phyloP scores from a whole-genome alignment of 1,140 invertebrate genomes.

The Drosophila mauritiana region DNA sequence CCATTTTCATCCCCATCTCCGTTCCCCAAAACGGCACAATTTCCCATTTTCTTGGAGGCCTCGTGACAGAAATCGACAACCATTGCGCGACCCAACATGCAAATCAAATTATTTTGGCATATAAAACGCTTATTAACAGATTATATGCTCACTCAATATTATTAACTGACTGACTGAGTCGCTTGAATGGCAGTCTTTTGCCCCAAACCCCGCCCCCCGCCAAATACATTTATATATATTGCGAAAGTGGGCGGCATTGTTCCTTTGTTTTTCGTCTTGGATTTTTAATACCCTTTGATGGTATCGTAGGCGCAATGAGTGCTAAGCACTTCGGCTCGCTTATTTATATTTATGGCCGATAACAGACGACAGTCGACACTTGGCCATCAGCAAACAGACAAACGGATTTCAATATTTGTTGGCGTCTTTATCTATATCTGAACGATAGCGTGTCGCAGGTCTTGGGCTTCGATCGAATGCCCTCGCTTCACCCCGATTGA shows the following conservation, averaged over 20 bases:
- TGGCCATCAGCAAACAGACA: slow-evolving; percentile 25
- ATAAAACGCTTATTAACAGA: slow-evolving; percentile 71
- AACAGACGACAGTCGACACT: slow-evolving; percentile 47
- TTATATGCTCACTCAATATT: slow-evolving; percentile 58
- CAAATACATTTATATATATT: background rate
- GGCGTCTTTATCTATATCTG: slow-evolving; percentile 15
- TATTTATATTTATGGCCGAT: slow-evolving; percentile 60
- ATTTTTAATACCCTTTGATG: slow-evolving; percentile 61
- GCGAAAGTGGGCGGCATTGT: slow-evolving; percentile 9
- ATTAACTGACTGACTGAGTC: slow-evolving; percentile 43
- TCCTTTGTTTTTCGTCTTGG: slow-evolving; percentile 28
- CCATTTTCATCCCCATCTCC: slow-evolving; percentile 2
- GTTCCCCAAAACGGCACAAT: background rate
- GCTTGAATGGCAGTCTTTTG: slow-evolving; percentile 1
- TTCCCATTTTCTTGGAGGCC: background rate
- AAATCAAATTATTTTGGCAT: slow-evolving; percentile 81
- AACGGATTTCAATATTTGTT: slow-evolving; percentile 34
- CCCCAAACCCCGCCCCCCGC: too few relatives aligned
- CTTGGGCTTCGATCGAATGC: background rate
- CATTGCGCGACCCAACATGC: slow-evolving; percentile 38
- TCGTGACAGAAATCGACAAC: slow-evolving; percentile 29
- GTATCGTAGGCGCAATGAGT: slow-evolving; percentile 31
- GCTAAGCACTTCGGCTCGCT: slow-evolving; percentile 47
- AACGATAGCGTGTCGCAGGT: slow-evolving; percentile 3
- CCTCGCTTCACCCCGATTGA: slow-evolving; percentile 1